These are phyloP conservation scores for Trissoscelio sp. DNA, from an alignment of 2,888 invertebrate genomes.

Conservation along the genomic window DNA sequence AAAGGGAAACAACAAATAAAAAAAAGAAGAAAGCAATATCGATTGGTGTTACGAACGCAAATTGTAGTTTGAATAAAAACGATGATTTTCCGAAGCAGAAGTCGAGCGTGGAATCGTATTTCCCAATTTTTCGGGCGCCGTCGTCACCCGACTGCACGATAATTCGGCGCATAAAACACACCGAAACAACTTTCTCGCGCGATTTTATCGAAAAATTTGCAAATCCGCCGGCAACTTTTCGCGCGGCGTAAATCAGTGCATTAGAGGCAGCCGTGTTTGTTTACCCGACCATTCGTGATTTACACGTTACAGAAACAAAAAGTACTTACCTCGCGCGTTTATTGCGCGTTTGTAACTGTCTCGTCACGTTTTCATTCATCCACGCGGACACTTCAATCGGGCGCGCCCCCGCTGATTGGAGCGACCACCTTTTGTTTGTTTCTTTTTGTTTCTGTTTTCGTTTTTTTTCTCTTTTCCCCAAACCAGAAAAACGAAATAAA, in stretches of 20 bases:
- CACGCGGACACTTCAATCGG: constrained; percentile 48
- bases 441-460: too few species aligned
- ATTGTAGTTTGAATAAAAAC: constrained; percentile 40
- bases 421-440: not conserved
- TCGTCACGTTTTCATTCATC: constrained; percentile 67
- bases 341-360: constrained; percentile 66
- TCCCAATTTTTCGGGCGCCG: constrained; percentile 64
- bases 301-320: constrained; percentile 68
- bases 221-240: constrained; percentile 62
- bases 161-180: constrained; percentile 70
- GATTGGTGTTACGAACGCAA: constrained; percentile 14
- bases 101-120: constrained; percentile 53
- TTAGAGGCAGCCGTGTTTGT: constrained; percentile 67
- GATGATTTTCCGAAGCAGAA: constrained; percentile 47
- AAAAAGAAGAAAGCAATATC: not conserved
- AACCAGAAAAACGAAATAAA: not conserved
- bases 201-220: constrained; percentile 69
- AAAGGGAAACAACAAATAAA: too few species aligned
- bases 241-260: constrained; percentile 69
- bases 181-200: constrained; percentile 66
- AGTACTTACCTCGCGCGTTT: constrained; percentile 60
- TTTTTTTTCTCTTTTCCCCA: too few species aligned
- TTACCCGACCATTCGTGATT: constrained; percentile 69
- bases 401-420: constrained; percentile 36
- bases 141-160: constrained; percentile 64